Percentiles rank a stretch among this genome's conserved stretches.
Conservation (phyloP, 2,797 vertebrate genomes). For the Carapus acus region DNA sequence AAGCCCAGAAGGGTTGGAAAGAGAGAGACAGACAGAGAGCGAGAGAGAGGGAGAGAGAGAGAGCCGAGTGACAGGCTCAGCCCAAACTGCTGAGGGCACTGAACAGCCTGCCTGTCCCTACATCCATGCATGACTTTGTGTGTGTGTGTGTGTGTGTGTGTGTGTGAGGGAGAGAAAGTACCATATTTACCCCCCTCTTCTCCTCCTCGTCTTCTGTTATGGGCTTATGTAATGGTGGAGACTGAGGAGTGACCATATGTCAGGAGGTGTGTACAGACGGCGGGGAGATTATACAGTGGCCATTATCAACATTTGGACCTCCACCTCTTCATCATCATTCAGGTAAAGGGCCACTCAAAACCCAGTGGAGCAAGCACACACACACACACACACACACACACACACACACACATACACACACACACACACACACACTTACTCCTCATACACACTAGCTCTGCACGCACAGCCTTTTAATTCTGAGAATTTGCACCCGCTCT, state of each 20-base stretch:
- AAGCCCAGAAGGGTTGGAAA: slow-evolving; percentile 51
- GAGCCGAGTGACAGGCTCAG: slow-evolving; percentile 57
- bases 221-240: slow-evolving; percentile 73
- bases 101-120: slow-evolving; percentile 67
- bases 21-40: too few species aligned
- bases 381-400: slow-evolving; percentile 2
- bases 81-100: slow-evolving; percentile 64
- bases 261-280: slow-evolving; percentile 69
- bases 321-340: slow-evolving; percentile 67
- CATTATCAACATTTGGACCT: slow-evolving; percentile 63
- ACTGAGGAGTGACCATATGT: slow-evolving; percentile 77
- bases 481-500: slow-evolving; percentile 52
- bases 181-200: slow-evolving; percentile 49
- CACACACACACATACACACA: slow-evolving; percentile 22
- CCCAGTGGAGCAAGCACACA: slow-evolving; percentile 43
- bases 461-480: slow-evolving; percentile 48
- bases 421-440: slow-evolving; percentile 25
- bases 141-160: slow-evolving; percentile 39
- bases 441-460: slow-evolving; percentile 17
- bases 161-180: slow-evolving; percentile 60
- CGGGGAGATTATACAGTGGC: slow-evolving; percentile 65
- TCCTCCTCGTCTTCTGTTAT: slow-evolving; percentile 45
- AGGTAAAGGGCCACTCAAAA: slow-evolving; percentile 57
- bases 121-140: slow-evolving; percentile 41
- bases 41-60: too few species aligned